phyloP scores from a whole-genome alignment of 2,888 invertebrate genomes.

The Drosophila putrida region DNA sequence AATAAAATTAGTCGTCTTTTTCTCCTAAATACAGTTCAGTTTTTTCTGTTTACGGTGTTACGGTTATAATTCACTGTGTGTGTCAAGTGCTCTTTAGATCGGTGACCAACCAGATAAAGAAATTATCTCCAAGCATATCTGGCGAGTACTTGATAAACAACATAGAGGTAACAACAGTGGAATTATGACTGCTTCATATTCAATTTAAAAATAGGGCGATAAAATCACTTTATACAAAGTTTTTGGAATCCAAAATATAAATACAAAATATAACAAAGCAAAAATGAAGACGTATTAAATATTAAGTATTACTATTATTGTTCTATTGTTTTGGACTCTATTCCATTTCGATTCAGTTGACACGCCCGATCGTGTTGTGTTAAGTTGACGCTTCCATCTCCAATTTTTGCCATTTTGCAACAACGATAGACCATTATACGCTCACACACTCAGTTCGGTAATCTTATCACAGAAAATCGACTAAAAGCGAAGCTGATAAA shows the following conservation, averaged over 20 bases:
- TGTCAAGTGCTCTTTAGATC: slow-evolving; percentile 4
- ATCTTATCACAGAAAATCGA: slow-evolving; percentile 66
- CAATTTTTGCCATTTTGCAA: slow-evolving; percentile 26
- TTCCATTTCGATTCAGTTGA: background rate
- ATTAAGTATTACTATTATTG: background rate
- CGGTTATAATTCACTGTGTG: slow-evolving; percentile 2
- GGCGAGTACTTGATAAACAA: slow-evolving; percentile 45
- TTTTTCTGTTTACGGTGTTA: background rate
- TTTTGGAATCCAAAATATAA: background rate
- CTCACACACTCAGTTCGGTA: slow-evolving; percentile 14
- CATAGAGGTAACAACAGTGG: background rate
- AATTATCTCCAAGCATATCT: slow-evolving; percentile 34
- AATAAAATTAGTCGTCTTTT: slow-evolving; percentile 38
- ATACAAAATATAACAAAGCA: background rate
- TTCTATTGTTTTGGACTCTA: background rate
- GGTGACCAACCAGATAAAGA: slow-evolving; percentile 44
- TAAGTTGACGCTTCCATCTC: background rate
- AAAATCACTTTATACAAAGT: background rate
- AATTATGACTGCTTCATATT: slow-evolving; percentile 1
- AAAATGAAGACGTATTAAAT: background rate
- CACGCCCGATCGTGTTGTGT: background rate
- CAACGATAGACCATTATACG: slow-evolving; percentile 8
- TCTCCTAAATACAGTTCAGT: slow-evolving; percentile 21
- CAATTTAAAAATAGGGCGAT: background rate
- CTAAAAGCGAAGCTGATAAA: slow-evolving; percentile 50